phyloP scores from a whole-genome alignment of 2,888 invertebrate species.

The Oxyteleia sp. region DNA sequence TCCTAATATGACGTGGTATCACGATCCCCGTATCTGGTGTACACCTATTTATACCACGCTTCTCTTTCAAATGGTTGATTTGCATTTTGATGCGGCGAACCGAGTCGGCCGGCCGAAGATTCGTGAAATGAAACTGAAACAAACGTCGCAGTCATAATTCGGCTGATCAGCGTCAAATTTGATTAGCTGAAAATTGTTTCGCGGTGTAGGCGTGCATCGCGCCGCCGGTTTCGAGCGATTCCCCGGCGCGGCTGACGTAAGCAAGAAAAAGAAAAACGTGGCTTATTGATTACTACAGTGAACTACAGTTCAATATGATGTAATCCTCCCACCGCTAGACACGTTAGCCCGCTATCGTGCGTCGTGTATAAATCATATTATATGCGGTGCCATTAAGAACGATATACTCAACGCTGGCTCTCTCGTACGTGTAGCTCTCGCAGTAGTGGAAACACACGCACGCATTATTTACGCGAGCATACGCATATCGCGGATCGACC shows the following conservation, averaged over 20 bases:
- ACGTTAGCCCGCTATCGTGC: constrained; percentile 74
- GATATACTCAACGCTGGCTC: constrained; percentile 67
- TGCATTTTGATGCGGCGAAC: constrained; percentile 2
- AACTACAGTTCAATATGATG: constrained; percentile 75
- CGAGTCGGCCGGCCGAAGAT: neutral
- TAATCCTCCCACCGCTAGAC: constrained; percentile 73
- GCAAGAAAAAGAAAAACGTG: constrained; percentile 72
- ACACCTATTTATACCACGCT: constrained; percentile 49
- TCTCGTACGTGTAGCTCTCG: constrained; percentile 49
- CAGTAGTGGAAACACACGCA: constrained; percentile 52
- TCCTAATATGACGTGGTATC: constrained; percentile 55
- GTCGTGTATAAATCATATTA: constrained; percentile 77
- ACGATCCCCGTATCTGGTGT: constrained; percentile 43
- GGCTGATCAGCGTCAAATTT: constrained; percentile 60
- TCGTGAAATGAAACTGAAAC: constrained; percentile 12
- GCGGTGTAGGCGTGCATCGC: constrained; percentile 61
- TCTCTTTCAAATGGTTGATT: constrained; percentile 25
- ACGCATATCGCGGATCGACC: constrained; percentile 70
- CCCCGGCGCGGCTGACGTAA: constrained; percentile 66
- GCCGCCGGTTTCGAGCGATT: constrained; percentile 66
- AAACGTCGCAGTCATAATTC: constrained; percentile 27
- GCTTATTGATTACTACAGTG: constrained; percentile 74
- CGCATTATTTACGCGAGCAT: constrained; percentile 69
- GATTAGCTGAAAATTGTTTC: constrained; percentile 59
- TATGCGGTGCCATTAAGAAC: constrained; percentile 70